Evolutionary conservation across 2,113 vertebrate genomes (phyloP).

Genomic region (Romanogobio albipinnatus): DNA sequence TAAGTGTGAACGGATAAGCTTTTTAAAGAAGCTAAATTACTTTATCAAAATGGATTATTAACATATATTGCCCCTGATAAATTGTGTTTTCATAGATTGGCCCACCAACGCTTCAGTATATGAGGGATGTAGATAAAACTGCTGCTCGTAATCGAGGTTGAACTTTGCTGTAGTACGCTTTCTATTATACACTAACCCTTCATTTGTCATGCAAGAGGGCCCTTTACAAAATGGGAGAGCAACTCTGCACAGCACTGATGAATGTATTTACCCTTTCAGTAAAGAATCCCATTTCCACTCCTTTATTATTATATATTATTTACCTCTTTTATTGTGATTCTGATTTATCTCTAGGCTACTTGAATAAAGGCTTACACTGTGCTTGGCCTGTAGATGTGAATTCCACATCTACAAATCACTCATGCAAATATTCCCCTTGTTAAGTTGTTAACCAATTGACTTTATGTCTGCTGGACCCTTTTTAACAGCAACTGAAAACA

Average conservation of each 20-base stretch:
- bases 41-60: neutral
- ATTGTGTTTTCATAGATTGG: neutral
- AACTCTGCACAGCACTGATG: conserved; percentile 51
- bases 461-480: conserved; percentile 21
- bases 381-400: neutral
- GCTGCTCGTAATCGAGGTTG: neutral
- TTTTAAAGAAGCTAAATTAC: neutral
- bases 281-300: conserved; percentile 54
- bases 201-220: conserved; percentile 49
- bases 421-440: neutral
- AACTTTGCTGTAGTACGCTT: neutral
- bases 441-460: conserved; percentile 27
- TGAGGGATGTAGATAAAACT: neutral
- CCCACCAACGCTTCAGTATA: neutral
- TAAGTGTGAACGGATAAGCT: neutral
- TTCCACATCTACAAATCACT: conserved; percentile 17
- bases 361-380: conserved; percentile 30
- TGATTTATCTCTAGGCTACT: conserved; percentile 36
- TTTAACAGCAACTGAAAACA: neutral
- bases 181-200: conserved; percentile 44
- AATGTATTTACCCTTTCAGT: conserved; percentile 56
- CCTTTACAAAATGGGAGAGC: conserved; percentile 39
- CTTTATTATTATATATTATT: conserved; percentile 55
- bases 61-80: neutral
- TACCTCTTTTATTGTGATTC: conserved; percentile 32